Evolutionary conservation across 2,888 invertebrate species (phyloP).

Genomic region (Pseudococcus viburni): DNA sequence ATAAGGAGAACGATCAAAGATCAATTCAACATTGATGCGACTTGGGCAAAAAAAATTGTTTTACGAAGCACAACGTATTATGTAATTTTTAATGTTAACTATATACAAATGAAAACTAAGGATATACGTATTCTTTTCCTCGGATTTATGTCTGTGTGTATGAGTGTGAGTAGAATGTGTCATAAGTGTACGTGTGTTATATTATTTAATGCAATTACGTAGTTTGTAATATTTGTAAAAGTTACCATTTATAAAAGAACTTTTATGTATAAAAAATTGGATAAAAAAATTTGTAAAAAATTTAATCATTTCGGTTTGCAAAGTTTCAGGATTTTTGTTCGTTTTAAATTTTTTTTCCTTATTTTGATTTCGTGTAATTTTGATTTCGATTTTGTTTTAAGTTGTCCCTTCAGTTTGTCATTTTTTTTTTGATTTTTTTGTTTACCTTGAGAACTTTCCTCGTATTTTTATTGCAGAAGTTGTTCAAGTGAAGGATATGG

Average conservation of each 20-base stretch:
- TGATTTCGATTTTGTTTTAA: constrained; percentile 10
- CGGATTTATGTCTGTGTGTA: constrained; percentile 15
- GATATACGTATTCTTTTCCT: constrained; percentile 19
- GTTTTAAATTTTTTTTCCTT: neutral
- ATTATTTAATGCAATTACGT: constrained; percentile 58
- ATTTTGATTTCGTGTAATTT: constrained; percentile 42
- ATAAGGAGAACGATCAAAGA: constrained; percentile 27
- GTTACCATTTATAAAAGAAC: constrained; percentile 65
- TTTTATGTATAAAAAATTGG: constrained; percentile 57
- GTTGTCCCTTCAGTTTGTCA: constrained; percentile 25
- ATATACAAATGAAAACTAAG: constrained; percentile 10
- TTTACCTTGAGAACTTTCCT: constrained; percentile 53
- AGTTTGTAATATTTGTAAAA: constrained; percentile 62
- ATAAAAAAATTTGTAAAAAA: constrained; percentile 50
- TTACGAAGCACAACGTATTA: constrained; percentile 56
- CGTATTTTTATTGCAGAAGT: constrained; percentile 64
- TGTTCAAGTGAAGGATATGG: neutral
- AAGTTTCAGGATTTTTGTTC: constrained; percentile 40
- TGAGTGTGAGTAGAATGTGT: constrained; percentile 27
- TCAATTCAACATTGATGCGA: constrained; percentile 56
- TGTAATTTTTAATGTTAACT: constrained; percentile 39
- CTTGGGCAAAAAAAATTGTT: constrained; percentile 41
- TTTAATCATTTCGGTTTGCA: constrained; percentile 56
- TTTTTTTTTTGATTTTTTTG: neutral
- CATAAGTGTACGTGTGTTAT: neutral